Evolutionary conservation across 2,888 invertebrate species (phyloP).

Genomic region (Oligia latruncula): DNA sequence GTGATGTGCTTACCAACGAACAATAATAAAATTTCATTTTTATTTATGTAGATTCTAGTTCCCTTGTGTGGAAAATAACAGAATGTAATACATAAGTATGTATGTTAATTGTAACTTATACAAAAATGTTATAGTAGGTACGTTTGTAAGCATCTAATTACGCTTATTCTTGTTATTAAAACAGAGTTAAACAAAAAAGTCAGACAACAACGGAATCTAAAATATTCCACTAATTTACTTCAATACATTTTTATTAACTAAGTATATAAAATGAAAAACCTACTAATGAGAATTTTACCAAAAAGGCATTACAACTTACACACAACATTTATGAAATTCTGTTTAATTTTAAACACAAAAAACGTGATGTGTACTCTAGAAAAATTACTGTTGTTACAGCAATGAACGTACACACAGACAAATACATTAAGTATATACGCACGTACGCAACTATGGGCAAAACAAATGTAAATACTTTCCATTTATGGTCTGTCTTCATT

Average conservation of each 20-base stretch:
- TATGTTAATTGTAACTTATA: conserved; percentile 14
- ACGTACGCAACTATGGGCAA: conserved; percentile 34
- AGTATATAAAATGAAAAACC: not conserved
- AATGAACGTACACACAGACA: conserved; percentile 22
- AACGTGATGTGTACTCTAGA: conserved; percentile 46
- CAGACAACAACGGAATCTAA: conserved; percentile 16
- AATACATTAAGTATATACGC: conserved; percentile 27
- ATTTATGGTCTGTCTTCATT: conserved; percentile 62
- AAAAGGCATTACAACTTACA: conserved; percentile 24
- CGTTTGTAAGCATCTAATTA: conserved; percentile 15
- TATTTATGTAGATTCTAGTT: not conserved
- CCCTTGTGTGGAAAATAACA: conserved; percentile 3
- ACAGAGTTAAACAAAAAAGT: conserved; percentile 1
- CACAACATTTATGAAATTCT: conserved; percentile 27
- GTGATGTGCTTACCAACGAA: not conserved
- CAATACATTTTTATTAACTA: not conserved
- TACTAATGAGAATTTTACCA: conserved; percentile 24
- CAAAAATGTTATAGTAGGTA: not conserved
- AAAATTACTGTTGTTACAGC: conserved; percentile 30
- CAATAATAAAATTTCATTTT: not conserved
- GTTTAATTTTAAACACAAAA: conserved; percentile 42
- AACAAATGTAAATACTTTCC: conserved; percentile 64
- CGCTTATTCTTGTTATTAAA: conserved; percentile 4
- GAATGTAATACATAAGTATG: not conserved
- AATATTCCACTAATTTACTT: conserved; percentile 24